These are phyloP conservation scores for Phaethon lepturus DNA, from an alignment of 2,113 vertebrate genomes.

Conservation along the genomic window DNA sequence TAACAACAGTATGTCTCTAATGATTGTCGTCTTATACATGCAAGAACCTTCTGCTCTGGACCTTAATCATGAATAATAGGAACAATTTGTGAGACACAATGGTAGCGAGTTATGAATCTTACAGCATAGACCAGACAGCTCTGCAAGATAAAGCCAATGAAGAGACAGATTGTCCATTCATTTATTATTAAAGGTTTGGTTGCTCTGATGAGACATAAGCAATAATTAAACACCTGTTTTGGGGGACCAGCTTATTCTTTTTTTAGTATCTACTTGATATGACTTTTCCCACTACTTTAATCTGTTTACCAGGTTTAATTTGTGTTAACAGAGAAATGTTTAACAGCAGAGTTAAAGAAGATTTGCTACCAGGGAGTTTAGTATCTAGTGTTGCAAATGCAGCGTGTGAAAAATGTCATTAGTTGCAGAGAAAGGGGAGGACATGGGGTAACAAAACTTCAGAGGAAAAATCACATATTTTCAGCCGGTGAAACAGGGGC, in stretches of 20 bases:
- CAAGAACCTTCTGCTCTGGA: not conserved
- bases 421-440: not conserved
- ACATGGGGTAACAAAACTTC: not conserved
- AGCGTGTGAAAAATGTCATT: not conserved
- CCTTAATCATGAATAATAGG: constrained; percentile 13
- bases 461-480: not conserved
- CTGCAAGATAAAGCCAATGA: not conserved
- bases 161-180: not conserved
- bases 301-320: not conserved
- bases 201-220: not conserved
- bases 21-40: not conserved
- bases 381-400: not conserved
- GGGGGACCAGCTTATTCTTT: not conserved
- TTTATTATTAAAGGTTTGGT: not conserved
- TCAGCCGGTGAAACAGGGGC: not conserved
- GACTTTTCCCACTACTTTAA: not conserved
- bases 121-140: not conserved
- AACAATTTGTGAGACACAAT: not conserved
- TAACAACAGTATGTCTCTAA: not conserved
- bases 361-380: not conserved
- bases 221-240: not conserved
- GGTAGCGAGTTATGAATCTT: not conserved
- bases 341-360: not conserved
- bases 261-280: not conserved
- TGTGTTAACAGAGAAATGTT: not conserved